Evolutionary conservation across 2,797 vertebrate species (phyloP).

Genomic region (Dromococcyx pavoninus): DNA sequence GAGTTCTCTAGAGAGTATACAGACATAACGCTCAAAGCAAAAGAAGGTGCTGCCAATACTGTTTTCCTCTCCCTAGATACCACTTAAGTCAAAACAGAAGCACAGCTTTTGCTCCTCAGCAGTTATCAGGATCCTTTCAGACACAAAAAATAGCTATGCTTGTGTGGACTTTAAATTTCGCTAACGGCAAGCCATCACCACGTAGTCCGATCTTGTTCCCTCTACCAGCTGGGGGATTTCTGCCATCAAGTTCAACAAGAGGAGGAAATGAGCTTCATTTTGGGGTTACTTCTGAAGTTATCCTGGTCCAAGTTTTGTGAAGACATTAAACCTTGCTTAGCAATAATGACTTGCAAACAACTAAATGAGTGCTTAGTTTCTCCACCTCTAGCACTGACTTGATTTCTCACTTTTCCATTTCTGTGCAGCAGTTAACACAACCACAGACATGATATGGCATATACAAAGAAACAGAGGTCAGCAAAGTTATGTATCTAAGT

Average conservation of each 20-base stretch:
- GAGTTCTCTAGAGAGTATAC: background rate
- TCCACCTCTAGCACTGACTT: background rate
- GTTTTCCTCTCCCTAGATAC: background rate
- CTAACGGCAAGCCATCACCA: background rate
- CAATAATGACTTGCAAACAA: background rate
- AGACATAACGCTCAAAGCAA: slow-evolving; percentile 11
- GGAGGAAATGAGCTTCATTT: background rate
- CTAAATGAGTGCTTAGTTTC: background rate
- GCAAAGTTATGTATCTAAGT: background rate
- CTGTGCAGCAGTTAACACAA: background rate
- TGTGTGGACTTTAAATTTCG: background rate
- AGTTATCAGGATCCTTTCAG: background rate
- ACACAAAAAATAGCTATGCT: background rate
- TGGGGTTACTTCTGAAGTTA: background rate
- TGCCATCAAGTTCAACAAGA: background rate
- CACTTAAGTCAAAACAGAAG: slow-evolving; percentile 1
- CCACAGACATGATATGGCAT: background rate
- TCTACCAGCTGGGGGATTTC: background rate
- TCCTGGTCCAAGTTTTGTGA: background rate
- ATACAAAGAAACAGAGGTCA: background rate
- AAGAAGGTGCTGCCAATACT: slow-evolving; percentile 8
- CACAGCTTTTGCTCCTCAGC: background rate
- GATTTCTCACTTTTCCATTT: background rate
- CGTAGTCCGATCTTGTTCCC: background rate
- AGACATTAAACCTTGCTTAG: background rate